Conservation (phyloP, 2,797 vertebrate species). For the Mastacembelus armatus region DNA sequence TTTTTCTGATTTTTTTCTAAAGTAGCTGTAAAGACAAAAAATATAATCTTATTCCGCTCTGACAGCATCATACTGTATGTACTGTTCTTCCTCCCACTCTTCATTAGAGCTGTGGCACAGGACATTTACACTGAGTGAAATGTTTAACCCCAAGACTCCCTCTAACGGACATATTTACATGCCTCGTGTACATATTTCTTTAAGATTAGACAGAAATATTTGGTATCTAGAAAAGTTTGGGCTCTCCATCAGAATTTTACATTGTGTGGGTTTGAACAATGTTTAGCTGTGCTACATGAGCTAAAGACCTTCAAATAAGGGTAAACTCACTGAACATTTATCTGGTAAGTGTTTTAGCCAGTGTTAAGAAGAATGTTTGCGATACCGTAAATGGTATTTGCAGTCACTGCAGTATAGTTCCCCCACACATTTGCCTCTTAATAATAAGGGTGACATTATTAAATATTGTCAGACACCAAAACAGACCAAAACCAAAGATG, state of each 20-base stretch:
- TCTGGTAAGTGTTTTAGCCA: not conserved
- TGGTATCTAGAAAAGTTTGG: not conserved
- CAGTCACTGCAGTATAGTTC: no score
- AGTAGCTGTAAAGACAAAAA: not conserved
- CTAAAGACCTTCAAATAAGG: not conserved
- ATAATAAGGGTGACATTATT: no score
- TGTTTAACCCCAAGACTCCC: no score
- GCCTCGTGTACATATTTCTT: not conserved
- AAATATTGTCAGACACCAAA: no score
- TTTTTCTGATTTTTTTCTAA: not conserved
- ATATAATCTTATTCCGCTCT: not conserved
- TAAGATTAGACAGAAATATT: not conserved
- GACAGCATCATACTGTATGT: not conserved
- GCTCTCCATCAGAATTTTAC: not conserved
- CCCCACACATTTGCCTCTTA: no score
- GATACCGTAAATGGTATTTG: no score
- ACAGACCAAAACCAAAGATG: not conserved
- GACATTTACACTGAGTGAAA: no score
- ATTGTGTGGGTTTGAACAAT: not conserved
- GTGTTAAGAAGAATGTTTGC: no score
- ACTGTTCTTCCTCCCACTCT: not conserved
- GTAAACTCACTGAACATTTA: not conserved
- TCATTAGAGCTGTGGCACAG: not conserved
- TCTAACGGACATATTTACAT: not conserved
- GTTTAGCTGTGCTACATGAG: not conserved